Conservation (phyloP, 2,797 vertebrate species). For the Onychomys arenicola region DNA sequence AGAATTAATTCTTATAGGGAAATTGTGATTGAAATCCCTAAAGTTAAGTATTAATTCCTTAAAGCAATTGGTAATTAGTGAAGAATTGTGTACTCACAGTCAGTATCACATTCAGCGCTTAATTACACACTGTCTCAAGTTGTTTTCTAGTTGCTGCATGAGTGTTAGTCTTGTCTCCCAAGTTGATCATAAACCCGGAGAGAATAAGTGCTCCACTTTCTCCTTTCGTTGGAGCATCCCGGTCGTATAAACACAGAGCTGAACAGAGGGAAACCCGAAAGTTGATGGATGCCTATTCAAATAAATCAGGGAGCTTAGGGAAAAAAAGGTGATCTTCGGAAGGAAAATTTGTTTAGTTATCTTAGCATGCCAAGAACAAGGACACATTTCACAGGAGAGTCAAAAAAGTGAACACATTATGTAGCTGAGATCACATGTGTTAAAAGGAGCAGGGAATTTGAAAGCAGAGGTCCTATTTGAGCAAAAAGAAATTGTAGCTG, state of each 20-base stretch:
- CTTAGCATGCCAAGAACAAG: neutral
- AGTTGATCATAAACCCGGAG: constrained; percentile 9
- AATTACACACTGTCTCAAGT: constrained; percentile 63
- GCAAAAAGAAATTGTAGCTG: constrained; percentile 22
- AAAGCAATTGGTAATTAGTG: constrained; percentile 77
- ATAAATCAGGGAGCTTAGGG: constrained; percentile 56
- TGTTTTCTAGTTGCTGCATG: constrained; percentile 48
- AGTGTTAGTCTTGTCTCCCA: constrained; percentile 21
- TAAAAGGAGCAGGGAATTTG: constrained; percentile 56
- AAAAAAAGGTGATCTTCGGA: constrained; percentile 39
- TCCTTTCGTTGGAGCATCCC: neutral
- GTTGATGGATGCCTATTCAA: constrained; percentile 18
- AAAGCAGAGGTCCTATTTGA: constrained; percentile 22
- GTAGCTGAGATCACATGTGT: neutral
- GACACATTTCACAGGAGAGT: neutral
- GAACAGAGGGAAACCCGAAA: neutral
- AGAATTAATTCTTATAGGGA: constrained; percentile 72
- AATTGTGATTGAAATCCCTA: constrained; percentile 77
- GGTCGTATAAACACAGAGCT: neutral
- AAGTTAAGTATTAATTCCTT: constrained; percentile 79
- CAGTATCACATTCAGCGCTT: constrained; percentile 61
- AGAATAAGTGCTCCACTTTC: neutral
- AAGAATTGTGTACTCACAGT: constrained; percentile 64
- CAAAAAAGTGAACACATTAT: neutral
- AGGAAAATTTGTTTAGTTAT: constrained; percentile 51